These are phyloP conservation scores for Agrilus cyanescens DNA, from an alignment of 2,888 invertebrate genomes.

Conservation along the genomic window DNA sequence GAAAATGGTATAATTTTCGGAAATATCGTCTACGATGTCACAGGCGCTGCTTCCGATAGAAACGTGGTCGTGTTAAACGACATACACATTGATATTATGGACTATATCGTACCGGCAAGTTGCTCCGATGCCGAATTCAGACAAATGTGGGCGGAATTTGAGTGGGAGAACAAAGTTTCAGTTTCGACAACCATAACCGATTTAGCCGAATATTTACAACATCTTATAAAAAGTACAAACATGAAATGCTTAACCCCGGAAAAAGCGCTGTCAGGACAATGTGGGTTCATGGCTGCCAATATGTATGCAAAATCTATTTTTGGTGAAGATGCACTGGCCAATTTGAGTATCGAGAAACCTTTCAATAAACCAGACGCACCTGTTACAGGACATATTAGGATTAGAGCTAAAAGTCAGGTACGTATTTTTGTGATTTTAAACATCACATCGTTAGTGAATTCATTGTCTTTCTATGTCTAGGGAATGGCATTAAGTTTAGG, in stretches of 20 bases:
- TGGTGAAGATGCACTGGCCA: conserved; percentile 97
- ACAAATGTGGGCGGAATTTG: conserved; percentile 99
- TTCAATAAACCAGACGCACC: conserved; percentile 76
- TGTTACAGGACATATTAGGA: conserved; percentile 94
- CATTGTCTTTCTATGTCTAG: conserved; percentile 39
- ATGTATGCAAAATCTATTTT: conserved; percentile 97
- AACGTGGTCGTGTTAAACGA: conserved; percentile 98
- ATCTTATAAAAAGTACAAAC: conserved; percentile 88
- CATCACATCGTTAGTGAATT: background rate
- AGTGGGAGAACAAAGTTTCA: conserved; percentile 96
- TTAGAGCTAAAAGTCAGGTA: conserved; percentile 96
- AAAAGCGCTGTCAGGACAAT: conserved; percentile 91
- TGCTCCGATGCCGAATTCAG: conserved; percentile 96
- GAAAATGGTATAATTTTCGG: conserved; percentile 99
- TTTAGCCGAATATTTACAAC: conserved; percentile 83
- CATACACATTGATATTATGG: conserved; percentile 99
- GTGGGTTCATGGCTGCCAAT: conserved; percentile 99
- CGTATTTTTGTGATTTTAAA: conserved; percentile 11
- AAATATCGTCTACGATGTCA: conserved; percentile 96
- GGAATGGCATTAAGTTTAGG: conserved; percentile 98
- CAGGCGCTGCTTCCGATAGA: conserved; percentile 81
- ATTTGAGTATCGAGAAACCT: conserved; percentile 95
- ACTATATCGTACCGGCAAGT: conserved; percentile 90
- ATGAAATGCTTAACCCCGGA: conserved; percentile 99
- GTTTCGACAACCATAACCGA: conserved; percentile 78